Evolutionary conservation across 2,797 vertebrate genomes (phyloP), one percentile per base, ranked within the genome.

Genomic region (Triplophysa yarkandensis): DNA sequence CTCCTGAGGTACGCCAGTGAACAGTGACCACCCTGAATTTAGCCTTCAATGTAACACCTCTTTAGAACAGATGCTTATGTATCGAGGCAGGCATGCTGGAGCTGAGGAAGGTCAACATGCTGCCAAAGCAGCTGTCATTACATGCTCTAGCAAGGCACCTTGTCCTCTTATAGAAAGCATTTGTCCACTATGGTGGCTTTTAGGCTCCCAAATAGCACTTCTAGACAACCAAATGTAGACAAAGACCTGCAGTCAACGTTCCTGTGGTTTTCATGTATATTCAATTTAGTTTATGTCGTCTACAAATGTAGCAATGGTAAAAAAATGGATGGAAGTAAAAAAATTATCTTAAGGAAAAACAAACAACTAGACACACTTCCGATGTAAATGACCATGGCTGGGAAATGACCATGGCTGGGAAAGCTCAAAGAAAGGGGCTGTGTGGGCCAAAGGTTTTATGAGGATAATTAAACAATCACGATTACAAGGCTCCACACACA

Each of bases 391-490:
- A 55, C 36, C 72, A 16, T 61, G 63, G 55, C 36, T 65, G 71
- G 68, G 62, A 78, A 83, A 78, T 68, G 57, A 25, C 50, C 58
- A 71, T 77, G 80, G 74, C 36, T 68, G 36, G 25, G 62, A 65
- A 77, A 57, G 67, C 71, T 77, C 76, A 76, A 72, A 70, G 76
- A 58, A 71, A 70, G 27, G 7, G 69, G n/a, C 69, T 64, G 65
- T 55, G 50, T 58, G 60, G 34, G 77, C 4, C 10, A 65, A 80
- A 76, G 58, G 19, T 60, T 77, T 77, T 76, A 74, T 80, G 67
- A 76, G 71, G 60, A 72, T 77, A 78, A 78, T 81, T 82, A 80
- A 82, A 41, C 67, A 78, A 44, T 62, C 62, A 60, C 77, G 76
- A 80, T 77, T 77, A 39, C 60, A 68, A 70, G 34, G 36, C 39